Base-by-base conservation (phyloP, 2,113 vertebrate genomes). In the Pedionomus torquatus region DNA sequence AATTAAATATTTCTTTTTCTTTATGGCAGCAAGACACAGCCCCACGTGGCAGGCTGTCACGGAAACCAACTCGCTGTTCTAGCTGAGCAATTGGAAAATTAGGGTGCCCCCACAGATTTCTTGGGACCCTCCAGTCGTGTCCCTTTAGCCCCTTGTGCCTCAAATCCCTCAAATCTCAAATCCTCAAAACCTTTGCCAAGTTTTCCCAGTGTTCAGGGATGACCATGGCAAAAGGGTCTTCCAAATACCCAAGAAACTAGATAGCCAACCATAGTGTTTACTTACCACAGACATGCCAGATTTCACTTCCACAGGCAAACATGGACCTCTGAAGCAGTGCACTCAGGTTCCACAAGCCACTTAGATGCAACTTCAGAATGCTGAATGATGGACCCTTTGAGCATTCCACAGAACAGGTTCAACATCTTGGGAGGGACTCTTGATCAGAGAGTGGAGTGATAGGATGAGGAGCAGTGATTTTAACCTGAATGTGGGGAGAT, bases 41-140 rank as follows among this genome's bases (percentile, higher is more conserved):
- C 86, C 31, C 68, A 61, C 1, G 3, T 9, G 4, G 33, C 48
- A 68, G 39, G 26, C 24, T 85, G 7, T 14, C 26, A 31, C 24
- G 57, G 66, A 79, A 79, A 72, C 2, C 30, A 41, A 51, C 51
- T 63, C 12, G 0, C 21, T 44, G 5, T 57, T 85, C 31, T 25
- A 51, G 37, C 11, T 0, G 0, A 55, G 35, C 17, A 43, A 55
- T 1, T 33, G 28, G 41, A 74, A 86, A 78, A 71, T 0, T 5
- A 0, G 24, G 43, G 13, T 39, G 28, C 83, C 65, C 31, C 33
- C 24, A 51, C 33, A 17, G 37, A 28, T 74, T 43, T n/a, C 30
- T 80, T 3, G 0, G 5, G 28, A 55, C 10, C 6, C 37, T 20
- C 0, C 0, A 9, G 17, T 39, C 49, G 2, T 1, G 8, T 49